Evolutionary conservation across 92 coral and sea anemone genomes (phyloP), one percentile per base, ranked within the genome.

Genomic region (Metridium senile): DNA sequence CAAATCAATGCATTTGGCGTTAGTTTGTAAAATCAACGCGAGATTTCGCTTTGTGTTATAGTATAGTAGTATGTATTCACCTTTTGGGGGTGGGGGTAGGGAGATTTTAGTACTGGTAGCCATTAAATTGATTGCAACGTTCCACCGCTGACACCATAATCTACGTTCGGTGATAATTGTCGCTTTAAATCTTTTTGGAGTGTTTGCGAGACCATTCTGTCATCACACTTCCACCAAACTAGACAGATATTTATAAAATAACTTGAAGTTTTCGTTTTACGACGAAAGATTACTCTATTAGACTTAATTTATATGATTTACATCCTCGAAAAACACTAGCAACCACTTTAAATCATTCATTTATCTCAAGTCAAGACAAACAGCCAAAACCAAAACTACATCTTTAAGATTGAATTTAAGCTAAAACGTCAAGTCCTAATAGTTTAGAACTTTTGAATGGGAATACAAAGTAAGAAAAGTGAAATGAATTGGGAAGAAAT

Each of bases 211-310:
- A 17, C 61, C 26, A 17, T 9, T 17, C 3, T 59, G 65, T 59
- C 65, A 59, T 8, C 65, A 59, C 29, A 20, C 65, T 21, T 59
- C 28, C 28, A 1, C 8, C 26, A 59, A 26, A 22, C 8, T 59
- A 26, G 65, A 22, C 65, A 26, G 32, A 59, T 59, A 39, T 63
- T 1, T 63, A 63, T 28, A 63, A 63, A 63, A 63, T 6, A 21
- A 21, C 29, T 61, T 23, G 4, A 28, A 63, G 69, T 31, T 31
- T 28, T 28, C 6, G 27, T 58, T 9, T 58, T 21, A 58, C 65
- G 69, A 63, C 69, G 39, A 63, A 63, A 63, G 39, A 63, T 63
- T 63, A 31, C 69, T 63, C 69, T 30, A 63, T 63, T 63, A 30
- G 9, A 31, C 39, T 63, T 63, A 31, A 63, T 63, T 27, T 63